Evolutionary conservation across 2,888 invertebrate genomes (phyloP), one percentile per base, ranked within the genome.

Genomic region (Meiosimyza decipiens): DNA sequence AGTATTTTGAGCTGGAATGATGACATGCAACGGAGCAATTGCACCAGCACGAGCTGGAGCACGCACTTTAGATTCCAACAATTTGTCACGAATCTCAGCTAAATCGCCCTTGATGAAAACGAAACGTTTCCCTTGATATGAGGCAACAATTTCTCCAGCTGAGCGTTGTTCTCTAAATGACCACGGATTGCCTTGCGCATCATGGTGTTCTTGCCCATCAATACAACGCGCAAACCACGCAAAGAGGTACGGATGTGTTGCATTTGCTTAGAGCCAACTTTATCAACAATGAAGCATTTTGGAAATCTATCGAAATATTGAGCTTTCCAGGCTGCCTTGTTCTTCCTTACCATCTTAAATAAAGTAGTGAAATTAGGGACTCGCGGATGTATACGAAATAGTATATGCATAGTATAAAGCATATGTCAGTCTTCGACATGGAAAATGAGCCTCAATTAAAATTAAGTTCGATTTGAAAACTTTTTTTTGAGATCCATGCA

Each of bases 181-280:
- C 98, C 98, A 82, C 96, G 94, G 88, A 99, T 99, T 71, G 99
- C 99, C 88, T 99, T 99, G 77, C 99, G 93, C 95, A 99, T 99
- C 99, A 99, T 99, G 85, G 99, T 99, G 90, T 99, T 99, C 89
- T 99, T 99, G 76, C 99, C 99, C 99, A 99, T 99, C 82, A 99
- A 91, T 59, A 97, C 94, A 75, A 96, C 94, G 77, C 95, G 98
- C 83, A 90, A 89, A 28, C 96, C 96, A 79, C 98, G 92, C 74
- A 99, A 91, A 40, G 96, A 95, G 87, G 95, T 94, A 87, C 99
- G 96, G 87, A 99, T 99, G 89, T 98, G 96, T 90, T 99, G 99
- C 99, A 99, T 99, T 89, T 99, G 99, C 88, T 96, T 97, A 57
- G 99, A 99, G 81, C 99, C 97, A 85, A 99, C 99, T 92, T 99